A percentile compares a stretch with the other conserved stretches of the same genome.
These are phyloP conservation scores for Hypothenemus hampei DNA, from an alignment of 1,140 invertebrate species.

Conservation along the genomic window DNA sequence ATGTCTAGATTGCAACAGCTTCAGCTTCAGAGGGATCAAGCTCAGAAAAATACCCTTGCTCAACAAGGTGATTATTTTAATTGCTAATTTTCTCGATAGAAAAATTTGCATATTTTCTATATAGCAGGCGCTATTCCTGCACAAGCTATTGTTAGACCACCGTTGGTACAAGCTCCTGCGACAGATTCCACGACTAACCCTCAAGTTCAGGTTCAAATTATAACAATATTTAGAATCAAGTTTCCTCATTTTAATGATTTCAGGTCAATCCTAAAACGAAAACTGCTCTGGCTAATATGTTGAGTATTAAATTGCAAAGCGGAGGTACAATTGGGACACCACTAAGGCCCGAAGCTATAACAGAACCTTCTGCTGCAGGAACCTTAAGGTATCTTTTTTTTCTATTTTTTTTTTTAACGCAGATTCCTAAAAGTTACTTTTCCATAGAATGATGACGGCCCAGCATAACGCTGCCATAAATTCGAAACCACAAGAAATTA, in stretches of 20 bases:
- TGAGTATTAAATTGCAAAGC: slow-evolving; percentile 73
- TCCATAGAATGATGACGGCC: slow-evolving; percentile 66
- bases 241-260: no score
- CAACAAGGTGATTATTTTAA: slow-evolving; percentile 13
- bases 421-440: background rate
- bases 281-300: slow-evolving; percentile 90
- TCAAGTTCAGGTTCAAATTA: slow-evolving; percentile 31
- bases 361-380: slow-evolving; percentile 64
- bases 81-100: slow-evolving; percentile 24
- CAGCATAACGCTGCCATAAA: slow-evolving; percentile 63
- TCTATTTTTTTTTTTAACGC: background rate
- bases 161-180: slow-evolving; percentile 33
- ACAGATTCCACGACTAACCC: slow-evolving; percentile 36
- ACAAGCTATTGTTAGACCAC: slow-evolving; percentile 31
- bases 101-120: background rate
- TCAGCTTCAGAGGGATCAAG: slow-evolving; percentile 53
- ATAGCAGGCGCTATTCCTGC: slow-evolving; percentile 16
- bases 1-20: slow-evolving; percentile 49
- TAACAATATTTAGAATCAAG: no score
- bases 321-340: slow-evolving; percentile 37
- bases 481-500: slow-evolving; percentile 44
- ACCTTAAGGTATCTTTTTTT: slow-evolving; percentile 51
- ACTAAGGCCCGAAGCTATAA: slow-evolving; percentile 40
- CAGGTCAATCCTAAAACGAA: slow-evolving; percentile 83
- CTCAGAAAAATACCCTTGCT: slow-evolving; percentile 31